These are phyloP conservation scores for Petrocephalus schoutedeni DNA, from an alignment of 2,797 vertebrate species.

Conservation along the genomic window DNA sequence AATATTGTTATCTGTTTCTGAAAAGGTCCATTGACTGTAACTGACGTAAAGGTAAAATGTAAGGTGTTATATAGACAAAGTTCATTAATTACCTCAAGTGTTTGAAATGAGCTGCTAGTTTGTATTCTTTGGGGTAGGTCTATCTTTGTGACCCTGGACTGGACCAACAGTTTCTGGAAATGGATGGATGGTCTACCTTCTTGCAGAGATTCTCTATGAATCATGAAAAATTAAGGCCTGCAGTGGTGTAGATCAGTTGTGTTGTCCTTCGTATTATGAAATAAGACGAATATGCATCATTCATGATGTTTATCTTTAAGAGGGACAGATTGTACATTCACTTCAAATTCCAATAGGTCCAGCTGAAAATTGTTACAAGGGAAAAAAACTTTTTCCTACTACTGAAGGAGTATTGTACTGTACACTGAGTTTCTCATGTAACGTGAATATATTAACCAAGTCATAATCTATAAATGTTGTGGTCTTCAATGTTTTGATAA, in stretches of 20 bases:
- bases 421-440: background rate
- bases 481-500: background rate
- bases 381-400: background rate
- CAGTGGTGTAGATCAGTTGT: background rate
- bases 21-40: background rate
- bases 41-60: background rate
- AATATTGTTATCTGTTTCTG: background rate
- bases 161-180: background rate
- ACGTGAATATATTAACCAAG: background rate
- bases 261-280: background rate
- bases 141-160: background rate
- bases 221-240: background rate
- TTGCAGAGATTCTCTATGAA: background rate
- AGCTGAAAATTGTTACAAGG: background rate
- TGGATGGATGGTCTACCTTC: background rate
- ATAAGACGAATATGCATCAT: background rate
- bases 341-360: background rate
- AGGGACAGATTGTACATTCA: background rate
- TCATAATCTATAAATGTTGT: background rate
- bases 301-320: background rate
- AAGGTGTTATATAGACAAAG: background rate
- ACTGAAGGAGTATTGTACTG: background rate
- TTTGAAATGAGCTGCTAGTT: background rate
- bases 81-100: background rate
- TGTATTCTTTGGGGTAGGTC: background rate